Base-by-base conservation (phyloP, 2,888 invertebrate genomes). In the Sinodicranocentrus sp. region DNA sequence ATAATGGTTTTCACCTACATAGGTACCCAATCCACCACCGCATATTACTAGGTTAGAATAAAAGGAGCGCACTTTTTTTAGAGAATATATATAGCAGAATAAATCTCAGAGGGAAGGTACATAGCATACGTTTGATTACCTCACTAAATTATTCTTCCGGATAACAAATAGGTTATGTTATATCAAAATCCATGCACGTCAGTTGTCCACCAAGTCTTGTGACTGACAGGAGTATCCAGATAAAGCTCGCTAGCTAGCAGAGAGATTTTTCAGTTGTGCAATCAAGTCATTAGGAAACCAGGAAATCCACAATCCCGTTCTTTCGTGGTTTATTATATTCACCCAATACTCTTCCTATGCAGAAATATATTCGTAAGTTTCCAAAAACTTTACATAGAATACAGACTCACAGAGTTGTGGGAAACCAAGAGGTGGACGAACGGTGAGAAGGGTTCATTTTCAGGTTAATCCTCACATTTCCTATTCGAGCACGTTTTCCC, bases 381-480 rank as follows among this genome's bases (percentile, higher is more conserved):
- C n/a, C 39, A 39, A 39, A 39, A 39, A 39, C 13, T 39, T n/a
- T n/a, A n/a, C n/a, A n/a, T n/a, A n/a, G n/a, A n/a, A n/a, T n/a
- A n/a, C n/a, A n/a, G n/a, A n/a, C n/a, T n/a, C n/a, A n/a, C n/a
- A n/a, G n/a, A n/a, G n/a, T n/a, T n/a, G n/a, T n/a, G n/a, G n/a
- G n/a, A n/a, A n/a, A n/a, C n/a, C n/a, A n/a, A n/a, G n/a, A n/a
- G n/a, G n/a, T n/a, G n/a, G n/a, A n/a, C n/a, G 10, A 54, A 67
- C 43, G 54, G 67, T 39, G 67, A 28, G 67, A 39, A 75, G 67
- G 76, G 67, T 67, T 67, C 21, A 39, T 8, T 39, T 57, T 25
- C 76, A 77, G 67, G 76, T 77, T 77, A 67, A 77, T 77, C 76
- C 57, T 0, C 13, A n/a, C 67, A 77, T 57, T 77, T 77, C 57